Percentiles rank a stretch among this genome's conserved stretches.
Evolutionary conservation across 2,113 vertebrate species (phyloP).

Genomic region (Gadus chalcogrammus): DNA sequence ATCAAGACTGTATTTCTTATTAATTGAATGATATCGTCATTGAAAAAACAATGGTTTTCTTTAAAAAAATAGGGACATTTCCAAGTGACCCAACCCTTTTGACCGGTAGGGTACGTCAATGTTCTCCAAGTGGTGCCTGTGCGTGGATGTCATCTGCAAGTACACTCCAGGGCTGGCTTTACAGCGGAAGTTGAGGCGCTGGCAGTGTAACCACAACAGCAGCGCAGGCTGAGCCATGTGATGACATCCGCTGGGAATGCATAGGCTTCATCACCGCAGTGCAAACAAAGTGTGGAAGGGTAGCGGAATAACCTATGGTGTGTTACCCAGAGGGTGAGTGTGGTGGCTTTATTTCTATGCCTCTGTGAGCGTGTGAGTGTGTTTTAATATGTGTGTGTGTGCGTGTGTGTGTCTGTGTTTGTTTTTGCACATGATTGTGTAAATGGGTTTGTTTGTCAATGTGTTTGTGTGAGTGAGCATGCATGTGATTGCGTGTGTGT

Average conservation of each 20-base stretch:
- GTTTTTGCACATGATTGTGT: neutral
- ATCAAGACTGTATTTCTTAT: too few species aligned
- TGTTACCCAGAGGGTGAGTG: slow-evolving; percentile 39
- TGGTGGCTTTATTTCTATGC: slow-evolving; percentile 26
- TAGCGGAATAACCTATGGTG: slow-evolving; percentile 70
- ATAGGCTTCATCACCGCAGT: slow-evolving; percentile 55
- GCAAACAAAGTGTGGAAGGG: slow-evolving; percentile 53
- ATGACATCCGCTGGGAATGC: slow-evolving; percentile 60
- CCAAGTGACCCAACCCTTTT: too few species aligned
- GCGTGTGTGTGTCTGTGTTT: slow-evolving; percentile 26
- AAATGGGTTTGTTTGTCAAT: slow-evolving; percentile 19
- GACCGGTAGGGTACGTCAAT: too few species aligned
- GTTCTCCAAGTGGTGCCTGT: too few species aligned
- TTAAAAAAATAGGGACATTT: too few species aligned
- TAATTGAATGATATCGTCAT: too few species aligned
- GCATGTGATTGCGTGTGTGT: slow-evolving; percentile 31
- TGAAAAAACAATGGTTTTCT: too few species aligned
- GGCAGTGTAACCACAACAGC: slow-evolving; percentile 6
- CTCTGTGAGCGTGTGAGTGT: slow-evolving; percentile 11
- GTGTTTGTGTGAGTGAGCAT: neutral
- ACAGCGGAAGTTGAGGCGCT: slow-evolving; percentile 47
- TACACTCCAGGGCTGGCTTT: slow-evolving; percentile 54
- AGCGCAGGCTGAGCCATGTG: slow-evolving; percentile 45
- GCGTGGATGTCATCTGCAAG: neutral
- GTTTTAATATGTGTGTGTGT: neutral